A percentile compares a stretch with the other conserved stretches of the same genome.
Evolutionary conservation across 2,888 invertebrate genomes (phyloP).

Genomic region (Exephanes ischioxanthus): DNA sequence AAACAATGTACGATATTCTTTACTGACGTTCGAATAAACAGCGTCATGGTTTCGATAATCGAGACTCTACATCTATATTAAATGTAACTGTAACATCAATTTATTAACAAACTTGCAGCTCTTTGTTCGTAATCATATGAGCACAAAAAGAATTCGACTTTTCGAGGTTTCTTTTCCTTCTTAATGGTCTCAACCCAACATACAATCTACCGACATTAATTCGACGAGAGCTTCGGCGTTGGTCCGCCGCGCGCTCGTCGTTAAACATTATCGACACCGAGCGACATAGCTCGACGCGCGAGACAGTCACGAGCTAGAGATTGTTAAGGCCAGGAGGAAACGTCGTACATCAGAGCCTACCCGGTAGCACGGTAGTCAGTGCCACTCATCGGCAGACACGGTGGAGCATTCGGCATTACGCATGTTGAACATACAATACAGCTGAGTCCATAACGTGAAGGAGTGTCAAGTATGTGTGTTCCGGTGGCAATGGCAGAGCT

Average conservation of each 20-base stretch:
- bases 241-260: neutral
- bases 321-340: conserved; percentile 30
- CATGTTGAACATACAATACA: conserved; percentile 48
- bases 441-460: conserved; percentile 48
- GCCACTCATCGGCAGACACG: conserved; percentile 41
- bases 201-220: neutral
- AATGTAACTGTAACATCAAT: neutral
- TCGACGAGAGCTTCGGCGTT: neutral
- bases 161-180: neutral
- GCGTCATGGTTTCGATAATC: neutral
- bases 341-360: conserved; percentile 8
- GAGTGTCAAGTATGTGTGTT: conserved; percentile 3
- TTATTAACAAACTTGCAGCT: neutral
- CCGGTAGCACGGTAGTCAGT: conserved; percentile 41
- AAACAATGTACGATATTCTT: too few relatives aligned
- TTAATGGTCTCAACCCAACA: neutral
- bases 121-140: neutral
- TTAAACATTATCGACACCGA: neutral
- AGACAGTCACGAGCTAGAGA: conserved; percentile 20
- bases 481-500: conserved; percentile 31
- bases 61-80: neutral
- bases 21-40: neutral
- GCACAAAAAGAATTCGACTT: neutral
- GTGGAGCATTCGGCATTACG: conserved; percentile 13
- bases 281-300: neutral